Conservation (phyloP, 92 coral and sea anemone species). For the Virgularia gustaviana region DNA sequence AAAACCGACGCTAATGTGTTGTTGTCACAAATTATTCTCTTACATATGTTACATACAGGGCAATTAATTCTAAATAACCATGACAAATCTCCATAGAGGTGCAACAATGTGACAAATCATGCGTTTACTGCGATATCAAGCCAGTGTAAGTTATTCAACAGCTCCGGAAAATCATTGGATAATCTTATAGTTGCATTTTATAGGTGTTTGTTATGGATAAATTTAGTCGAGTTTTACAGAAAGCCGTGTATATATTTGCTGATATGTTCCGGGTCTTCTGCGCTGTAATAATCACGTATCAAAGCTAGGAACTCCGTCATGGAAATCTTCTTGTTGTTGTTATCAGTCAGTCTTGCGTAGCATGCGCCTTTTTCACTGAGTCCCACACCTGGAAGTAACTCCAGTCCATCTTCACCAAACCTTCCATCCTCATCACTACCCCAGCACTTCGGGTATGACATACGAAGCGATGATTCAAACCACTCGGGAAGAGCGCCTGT, state of each 20-base stretch:
- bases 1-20: no score
- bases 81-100: no score
- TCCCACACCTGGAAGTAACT: slow-evolving; percentile 27
- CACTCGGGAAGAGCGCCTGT: slow-evolving; percentile 25
- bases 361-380: background rate
- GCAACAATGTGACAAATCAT: no score
- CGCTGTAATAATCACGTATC: slow-evolving; percentile 27
- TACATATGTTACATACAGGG: no score
- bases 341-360: slow-evolving; percentile 9
- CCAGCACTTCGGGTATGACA: slow-evolving; percentile 34
- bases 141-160: no score
- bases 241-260: slow-evolving; percentile 35
- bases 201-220: no score
- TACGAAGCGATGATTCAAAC: slow-evolving; percentile 28
- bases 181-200: no score
- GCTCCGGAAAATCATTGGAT: no score
- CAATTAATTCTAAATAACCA: no score
- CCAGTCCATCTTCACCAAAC: slow-evolving; percentile 22
- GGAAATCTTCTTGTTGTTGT: slow-evolving; percentile 25
- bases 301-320: background rate
- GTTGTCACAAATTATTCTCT: no score
- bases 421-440: background rate
- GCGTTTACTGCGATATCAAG: no score
- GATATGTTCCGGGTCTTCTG: slow-evolving; percentile 13
- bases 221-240: background rate